phyloP scores from a whole-genome alignment of 2,888 invertebrate species.

The Dynastes grantii region DNA sequence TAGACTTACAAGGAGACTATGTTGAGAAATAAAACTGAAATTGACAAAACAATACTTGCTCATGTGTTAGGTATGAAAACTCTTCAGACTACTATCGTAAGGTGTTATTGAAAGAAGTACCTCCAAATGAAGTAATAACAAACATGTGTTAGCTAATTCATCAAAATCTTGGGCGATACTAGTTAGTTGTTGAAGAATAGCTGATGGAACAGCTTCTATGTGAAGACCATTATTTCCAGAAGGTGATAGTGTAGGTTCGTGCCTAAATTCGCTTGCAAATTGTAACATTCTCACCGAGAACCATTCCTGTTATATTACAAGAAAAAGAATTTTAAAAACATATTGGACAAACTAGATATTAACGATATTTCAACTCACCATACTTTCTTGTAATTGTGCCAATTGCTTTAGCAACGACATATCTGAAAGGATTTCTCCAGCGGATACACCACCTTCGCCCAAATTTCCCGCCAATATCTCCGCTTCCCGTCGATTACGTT shows the following conservation, averaged over 20 bases:
- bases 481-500: conserved; percentile 89
- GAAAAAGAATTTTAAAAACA: conserved; percentile 14
- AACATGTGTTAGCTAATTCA: conserved; percentile 91
- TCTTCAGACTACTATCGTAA: background rate
- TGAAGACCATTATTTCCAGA: conserved; percentile 42
- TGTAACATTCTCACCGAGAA: conserved; percentile 79
- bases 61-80: no score
- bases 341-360: background rate
- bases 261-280: conserved; percentile 74
- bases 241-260: conserved; percentile 70
- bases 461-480: conserved; percentile 92
- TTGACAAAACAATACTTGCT: no score
- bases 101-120: conserved; percentile 69
- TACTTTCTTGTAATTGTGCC: conserved; percentile 92
- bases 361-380: conserved; percentile 73
- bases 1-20: no score
- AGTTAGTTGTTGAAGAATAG: conserved; percentile 77
- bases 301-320: conserved; percentile 78
- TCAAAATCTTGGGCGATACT: conserved; percentile 87
- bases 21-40: no score
- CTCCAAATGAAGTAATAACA: conserved; percentile 94
- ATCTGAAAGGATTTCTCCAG: conserved; percentile 90
- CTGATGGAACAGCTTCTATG: conserved; percentile 71
- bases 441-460: conserved; percentile 88
- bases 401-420: conserved; percentile 86